Conservation (phyloP, 2,797 vertebrate species). For the Xenentodon cancila region DNA sequence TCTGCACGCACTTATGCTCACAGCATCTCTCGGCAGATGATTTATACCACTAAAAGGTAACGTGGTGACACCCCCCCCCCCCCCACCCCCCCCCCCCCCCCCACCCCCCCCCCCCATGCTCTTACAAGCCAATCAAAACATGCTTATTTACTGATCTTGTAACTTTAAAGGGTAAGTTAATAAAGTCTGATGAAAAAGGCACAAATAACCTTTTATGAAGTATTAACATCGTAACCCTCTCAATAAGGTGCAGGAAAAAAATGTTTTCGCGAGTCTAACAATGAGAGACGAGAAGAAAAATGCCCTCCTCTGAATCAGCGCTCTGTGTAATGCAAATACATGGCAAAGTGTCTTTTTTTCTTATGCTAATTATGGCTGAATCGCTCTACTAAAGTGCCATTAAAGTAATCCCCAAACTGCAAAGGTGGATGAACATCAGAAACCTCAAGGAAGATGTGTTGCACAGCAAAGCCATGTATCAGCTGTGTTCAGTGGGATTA, state of each 20-base stretch:
- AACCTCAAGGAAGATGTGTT: slow-evolving; percentile 23
- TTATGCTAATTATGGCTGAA: slow-evolving; percentile 50
- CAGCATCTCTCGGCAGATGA: slow-evolving; percentile 17
- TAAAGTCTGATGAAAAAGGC: slow-evolving; percentile 48
- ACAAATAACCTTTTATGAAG: slow-evolving; percentile 56
- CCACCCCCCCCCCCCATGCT: slow-evolving; percentile 17
- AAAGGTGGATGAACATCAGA: slow-evolving; percentile 51
- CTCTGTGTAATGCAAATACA: slow-evolving; percentile 53
- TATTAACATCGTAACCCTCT: slow-evolving; percentile 60
- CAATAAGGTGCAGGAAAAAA: slow-evolving; percentile 14
- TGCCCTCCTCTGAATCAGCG: slow-evolving; percentile 31
- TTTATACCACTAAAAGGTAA: slow-evolving; percentile 49
- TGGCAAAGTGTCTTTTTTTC: slow-evolving; percentile 38
- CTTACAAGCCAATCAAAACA: slow-evolving; percentile 46
- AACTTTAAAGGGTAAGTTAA: slow-evolving; percentile 54
- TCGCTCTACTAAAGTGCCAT: slow-evolving; percentile 38
- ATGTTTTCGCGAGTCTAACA: slow-evolving; percentile 12
- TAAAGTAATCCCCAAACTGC: slow-evolving; percentile 42
- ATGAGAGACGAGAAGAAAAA: slow-evolving; percentile 31
- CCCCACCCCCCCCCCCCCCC: slow-evolving; percentile 11
- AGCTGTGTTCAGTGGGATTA: slow-evolving; percentile 23
- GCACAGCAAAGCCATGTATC: slow-evolving; percentile 9
- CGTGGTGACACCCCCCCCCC: not conserved
- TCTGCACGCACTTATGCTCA: slow-evolving; percentile 44
- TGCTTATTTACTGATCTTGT: slow-evolving; percentile 35